These are phyloP conservation scores for Petrosia ficiformis DNA, from an alignment of 37 sponge, comb jelly and placozoan genomes.

Conservation along the genomic window DNA sequence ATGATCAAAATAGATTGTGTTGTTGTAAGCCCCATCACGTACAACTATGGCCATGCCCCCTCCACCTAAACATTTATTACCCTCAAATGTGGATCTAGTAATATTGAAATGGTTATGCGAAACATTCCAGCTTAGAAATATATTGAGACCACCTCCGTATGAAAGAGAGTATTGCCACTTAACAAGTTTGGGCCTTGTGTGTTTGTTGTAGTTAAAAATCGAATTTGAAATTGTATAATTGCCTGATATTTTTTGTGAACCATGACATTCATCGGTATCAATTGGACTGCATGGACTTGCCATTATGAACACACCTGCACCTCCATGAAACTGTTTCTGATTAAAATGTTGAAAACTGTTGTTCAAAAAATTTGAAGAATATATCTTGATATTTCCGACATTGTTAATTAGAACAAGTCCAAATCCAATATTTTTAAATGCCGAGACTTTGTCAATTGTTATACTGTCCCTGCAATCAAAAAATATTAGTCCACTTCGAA, in stretches of 20 bases:
- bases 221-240: constrained; percentile 73
- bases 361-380: background rate
- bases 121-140: background rate
- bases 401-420: background rate
- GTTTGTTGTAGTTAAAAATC: constrained; percentile 60
- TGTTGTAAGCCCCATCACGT: background rate
- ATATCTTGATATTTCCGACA: background rate
- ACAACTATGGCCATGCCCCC: background rate
- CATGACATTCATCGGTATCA: background rate
- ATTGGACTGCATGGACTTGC: background rate
- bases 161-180: background rate
- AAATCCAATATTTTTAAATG: background rate
- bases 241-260: background rate
- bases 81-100: background rate
- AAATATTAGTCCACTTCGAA: background rate
- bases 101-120: background rate
- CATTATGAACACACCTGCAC: background rate
- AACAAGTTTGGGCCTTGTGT: constrained; percentile 44
- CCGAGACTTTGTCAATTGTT: background rate
- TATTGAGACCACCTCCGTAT: constrained; percentile 4
- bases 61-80: background rate
- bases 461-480: background rate
- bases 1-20: background rate
- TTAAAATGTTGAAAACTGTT: background rate
- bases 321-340: background rate